These are phyloP conservation scores for Falco peregrinus DNA, from an alignment of 2,797 vertebrate genomes.

Conservation along the genomic window DNA sequence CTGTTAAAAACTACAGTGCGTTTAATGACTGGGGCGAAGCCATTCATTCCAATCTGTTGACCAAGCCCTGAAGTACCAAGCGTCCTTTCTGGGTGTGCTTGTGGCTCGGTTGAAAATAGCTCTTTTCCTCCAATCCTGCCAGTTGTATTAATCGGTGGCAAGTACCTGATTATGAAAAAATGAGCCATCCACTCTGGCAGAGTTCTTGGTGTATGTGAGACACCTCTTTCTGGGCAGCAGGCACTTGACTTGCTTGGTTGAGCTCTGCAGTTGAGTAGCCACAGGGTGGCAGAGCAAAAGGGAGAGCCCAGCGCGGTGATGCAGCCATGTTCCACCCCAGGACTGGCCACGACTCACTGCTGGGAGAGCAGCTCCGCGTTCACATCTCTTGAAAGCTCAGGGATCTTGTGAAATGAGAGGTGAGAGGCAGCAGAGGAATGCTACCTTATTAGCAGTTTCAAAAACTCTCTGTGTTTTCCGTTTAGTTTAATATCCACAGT, in stretches of 20 bases:
- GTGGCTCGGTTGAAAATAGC: background rate
- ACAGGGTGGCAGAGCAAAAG: slow-evolving; percentile 3
- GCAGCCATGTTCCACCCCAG: background rate
- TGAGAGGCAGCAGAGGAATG: background rate
- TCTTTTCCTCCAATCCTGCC: background rate
- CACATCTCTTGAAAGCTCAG: background rate
- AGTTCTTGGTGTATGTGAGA: background rate
- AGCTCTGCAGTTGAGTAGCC: background rate
- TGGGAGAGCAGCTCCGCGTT: background rate
- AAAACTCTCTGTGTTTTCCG: background rate
- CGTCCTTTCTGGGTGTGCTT: background rate
- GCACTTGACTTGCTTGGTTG: background rate
- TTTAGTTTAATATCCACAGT: background rate
- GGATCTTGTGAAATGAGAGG: background rate
- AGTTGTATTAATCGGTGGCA: background rate
- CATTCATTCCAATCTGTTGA: background rate
- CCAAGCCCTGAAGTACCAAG: background rate
- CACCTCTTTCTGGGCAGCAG: background rate
- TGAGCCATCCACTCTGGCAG: background rate
- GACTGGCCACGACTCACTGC: background rate
- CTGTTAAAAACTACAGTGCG: background rate
- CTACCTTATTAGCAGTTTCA: background rate
- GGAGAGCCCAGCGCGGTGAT: background rate
- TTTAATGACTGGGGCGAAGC: background rate
- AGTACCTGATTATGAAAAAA: background rate